Evolutionary conservation across 2,888 invertebrate genomes (phyloP), one percentile per base, ranked within the genome.

Genomic region (Athalia rosae): DNA sequence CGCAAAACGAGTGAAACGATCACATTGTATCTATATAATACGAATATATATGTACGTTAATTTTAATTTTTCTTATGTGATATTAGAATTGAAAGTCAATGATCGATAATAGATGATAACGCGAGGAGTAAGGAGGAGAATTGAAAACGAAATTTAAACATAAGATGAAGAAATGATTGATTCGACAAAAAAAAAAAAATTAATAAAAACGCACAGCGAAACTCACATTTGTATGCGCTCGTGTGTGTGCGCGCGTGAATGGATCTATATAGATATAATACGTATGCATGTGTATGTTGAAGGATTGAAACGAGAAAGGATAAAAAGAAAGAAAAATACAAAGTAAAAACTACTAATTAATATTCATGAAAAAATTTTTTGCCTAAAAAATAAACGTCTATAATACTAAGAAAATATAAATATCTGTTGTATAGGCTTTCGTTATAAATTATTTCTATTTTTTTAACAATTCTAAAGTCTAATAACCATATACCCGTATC

Each of bases 31-130:
- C 8, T 11, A 15, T 1, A 7, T 50, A 50, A 7, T 50, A 50
- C 50, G 7, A 50, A 7, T 50, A 50, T 50, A 28, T 50, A 50
- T 11, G 7, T 9, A 7, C 50, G 11, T 11, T 50, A 63, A 45
- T 63, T 63, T 43, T 63, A 28, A 28, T 63, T 63, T 47, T 45
- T 63, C 47, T 63, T 45, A 45, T 63, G 63, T 63, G 63, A 63
- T 63, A 63, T 63, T 63, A 63, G 63, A 45, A 63, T 28, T 63
- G 63, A 63, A 45, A 63, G 63, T 63, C 63, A 63, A 63, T 28
- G 28, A 28, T 63, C 63, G 63, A 63, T 63, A 8, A 50, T 50
- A 50, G 7, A 11, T 11, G 7, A 11, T 50, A 50, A 9, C 9
- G 50, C 11, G 11, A 11, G 11, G 11, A 9, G 3, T 50, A 50